Evolutionary conservation across 2,888 invertebrate genomes (phyloP).

Genomic region (Erynnis tages): DNA sequence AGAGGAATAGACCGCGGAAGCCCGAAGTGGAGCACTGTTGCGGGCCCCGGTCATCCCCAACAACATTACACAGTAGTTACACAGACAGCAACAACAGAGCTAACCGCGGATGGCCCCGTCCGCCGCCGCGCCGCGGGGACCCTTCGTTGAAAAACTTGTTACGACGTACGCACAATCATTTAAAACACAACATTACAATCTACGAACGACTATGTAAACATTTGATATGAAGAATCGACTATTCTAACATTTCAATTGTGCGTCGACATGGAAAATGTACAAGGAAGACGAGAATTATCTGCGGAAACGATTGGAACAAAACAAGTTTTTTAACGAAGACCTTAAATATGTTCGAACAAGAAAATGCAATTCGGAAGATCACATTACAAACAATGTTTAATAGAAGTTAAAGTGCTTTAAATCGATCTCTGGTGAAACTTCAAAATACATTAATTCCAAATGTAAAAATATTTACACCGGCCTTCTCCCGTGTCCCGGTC

Average conservation of each 20-base stretch:
- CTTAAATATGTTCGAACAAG: slow-evolving; percentile 32
- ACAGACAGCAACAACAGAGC: slow-evolving; percentile 61
- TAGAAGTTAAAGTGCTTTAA: slow-evolving; percentile 62
- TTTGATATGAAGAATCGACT: slow-evolving; percentile 72
- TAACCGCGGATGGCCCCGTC: slow-evolving; percentile 33
- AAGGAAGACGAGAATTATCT: slow-evolving; percentile 70
- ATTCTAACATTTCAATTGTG: slow-evolving; percentile 68
- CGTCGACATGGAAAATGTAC: slow-evolving; percentile 68
- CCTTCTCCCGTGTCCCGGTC: slow-evolving; percentile 28
- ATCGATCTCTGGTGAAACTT: slow-evolving; percentile 64
- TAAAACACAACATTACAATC: slow-evolving; percentile 44
- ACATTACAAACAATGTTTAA: slow-evolving; percentile 64
- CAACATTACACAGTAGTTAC: slow-evolving; percentile 63
- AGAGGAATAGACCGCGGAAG: slow-evolving; percentile 52
- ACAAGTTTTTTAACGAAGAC: slow-evolving; percentile 69
- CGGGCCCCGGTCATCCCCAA: slow-evolving; percentile 45
- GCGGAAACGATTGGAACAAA: slow-evolving; percentile 47
- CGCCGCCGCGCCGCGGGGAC: slow-evolving; percentile 35
- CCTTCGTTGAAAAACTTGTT: slow-evolving; percentile 66
- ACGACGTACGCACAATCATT: slow-evolving; percentile 43
- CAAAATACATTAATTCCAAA: slow-evolving; percentile 67
- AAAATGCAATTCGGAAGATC: slow-evolving; percentile 56
- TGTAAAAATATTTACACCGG: slow-evolving; percentile 73
- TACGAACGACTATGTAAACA: slow-evolving; percentile 58
- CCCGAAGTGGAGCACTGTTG: background rate